phyloP scores from a whole-genome alignment of 2,888 invertebrate species.

The Nebria brevicollis region DNA sequence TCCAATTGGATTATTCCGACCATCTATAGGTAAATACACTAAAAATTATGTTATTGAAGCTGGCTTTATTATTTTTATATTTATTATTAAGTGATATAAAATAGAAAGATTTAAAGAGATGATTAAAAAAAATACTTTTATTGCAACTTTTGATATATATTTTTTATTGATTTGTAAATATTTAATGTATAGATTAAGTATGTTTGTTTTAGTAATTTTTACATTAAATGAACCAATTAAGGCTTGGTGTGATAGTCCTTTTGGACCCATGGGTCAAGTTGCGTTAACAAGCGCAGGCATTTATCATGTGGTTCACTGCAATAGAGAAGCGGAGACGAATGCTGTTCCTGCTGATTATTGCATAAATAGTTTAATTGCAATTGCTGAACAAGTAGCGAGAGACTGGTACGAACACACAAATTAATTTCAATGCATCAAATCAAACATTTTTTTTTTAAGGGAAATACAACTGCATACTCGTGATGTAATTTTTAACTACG shows the following conservation, averaged over 20 bases:
- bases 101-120: too few species aligned
- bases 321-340: background rate
- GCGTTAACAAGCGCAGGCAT: background rate
- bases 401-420: background rate
- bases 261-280: background rate
- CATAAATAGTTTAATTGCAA: background rate
- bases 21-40: constrained; percentile 67
- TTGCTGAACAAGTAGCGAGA: background rate
- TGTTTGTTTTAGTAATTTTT: background rate
- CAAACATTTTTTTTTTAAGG: background rate
- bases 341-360: constrained; percentile 8
- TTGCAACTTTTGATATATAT: too few species aligned
- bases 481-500: background rate
- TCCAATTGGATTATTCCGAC: constrained; percentile 74
- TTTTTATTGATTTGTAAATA: background rate
- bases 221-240: background rate
- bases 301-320: background rate
- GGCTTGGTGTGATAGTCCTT: background rate
- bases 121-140: too few species aligned
- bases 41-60: background rate
- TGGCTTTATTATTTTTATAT: too few species aligned
- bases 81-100: too few species aligned
- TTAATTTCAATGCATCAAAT: background rate
- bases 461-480: background rate
- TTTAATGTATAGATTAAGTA: background rate